Evolutionary conservation across 2,113 vertebrate species (phyloP).

Genomic region (Callospermophilus lateralis): DNA sequence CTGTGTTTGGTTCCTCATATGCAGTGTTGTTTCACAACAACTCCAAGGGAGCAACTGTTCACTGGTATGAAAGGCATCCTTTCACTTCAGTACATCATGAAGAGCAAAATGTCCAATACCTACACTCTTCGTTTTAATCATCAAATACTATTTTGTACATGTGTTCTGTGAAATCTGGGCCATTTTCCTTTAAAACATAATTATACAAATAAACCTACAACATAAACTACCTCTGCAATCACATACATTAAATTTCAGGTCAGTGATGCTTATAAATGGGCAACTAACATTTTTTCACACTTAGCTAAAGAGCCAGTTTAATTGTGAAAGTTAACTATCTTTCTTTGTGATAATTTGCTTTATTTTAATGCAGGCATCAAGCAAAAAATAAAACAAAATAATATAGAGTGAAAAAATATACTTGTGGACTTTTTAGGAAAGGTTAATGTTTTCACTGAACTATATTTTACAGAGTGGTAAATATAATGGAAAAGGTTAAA

Average conservation of each 20-base stretch:
- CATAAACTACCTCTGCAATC: neutral
- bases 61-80: neutral
- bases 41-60: neutral
- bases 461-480: neutral
- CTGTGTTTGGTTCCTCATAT: neutral
- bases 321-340: neutral
- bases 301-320: constrained; percentile 16
- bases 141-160: neutral
- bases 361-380: constrained; percentile 53
- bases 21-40: neutral
- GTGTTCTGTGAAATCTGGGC: neutral
- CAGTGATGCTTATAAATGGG: neutral
- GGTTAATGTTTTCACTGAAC: neutral
- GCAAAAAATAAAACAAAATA: constrained; percentile 33
- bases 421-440: neutral
- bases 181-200: constrained; percentile 27
- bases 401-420: neutral
- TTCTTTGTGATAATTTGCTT: constrained; percentile 33
- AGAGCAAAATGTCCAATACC: neutral
- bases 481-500: constrained; percentile 31
- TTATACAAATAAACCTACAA: constrained; percentile 17
- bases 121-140: neutral
- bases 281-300: neutral
- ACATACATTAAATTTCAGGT: neutral
- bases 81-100: neutral